phyloP scores from a whole-genome alignment of 2,888 invertebrate species.

The Invenusta paracnida region DNA sequence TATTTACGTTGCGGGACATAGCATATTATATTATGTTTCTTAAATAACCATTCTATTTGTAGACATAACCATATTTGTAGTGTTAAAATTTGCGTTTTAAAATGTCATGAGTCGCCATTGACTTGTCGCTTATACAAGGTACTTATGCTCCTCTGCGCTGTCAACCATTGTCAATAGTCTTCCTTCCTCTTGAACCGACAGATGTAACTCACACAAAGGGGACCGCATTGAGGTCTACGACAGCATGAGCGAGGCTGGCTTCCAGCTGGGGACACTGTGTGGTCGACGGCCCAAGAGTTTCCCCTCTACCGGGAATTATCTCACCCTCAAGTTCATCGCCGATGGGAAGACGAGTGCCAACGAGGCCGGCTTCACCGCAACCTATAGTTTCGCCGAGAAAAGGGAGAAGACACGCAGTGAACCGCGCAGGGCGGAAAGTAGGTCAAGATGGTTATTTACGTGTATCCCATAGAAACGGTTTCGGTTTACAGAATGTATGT shows the following conservation, averaged over 20 bases:
- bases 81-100: no score
- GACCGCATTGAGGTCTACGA: constrained; percentile 8
- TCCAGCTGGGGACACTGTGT: neutral
- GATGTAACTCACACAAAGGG: constrained; percentile 9
- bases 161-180: no score
- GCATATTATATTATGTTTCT: no score
- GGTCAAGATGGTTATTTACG: no score
- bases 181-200: neutral
- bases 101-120: no score
- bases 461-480: no score
- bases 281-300: neutral
- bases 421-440: neutral
- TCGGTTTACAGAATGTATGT: no score
- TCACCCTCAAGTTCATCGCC: neutral
- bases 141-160: no score
- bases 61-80: no score
- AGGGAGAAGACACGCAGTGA: neutral
- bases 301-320: neutral
- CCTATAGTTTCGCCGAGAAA: neutral
- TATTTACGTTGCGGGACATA: no score
- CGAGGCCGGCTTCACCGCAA: neutral
- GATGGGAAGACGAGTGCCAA: neutral
- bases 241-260: neutral
- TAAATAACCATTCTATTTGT: no score
- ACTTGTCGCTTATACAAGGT: no score